Percentiles rank a stretch among this genome's conserved stretches.
Conservation (phyloP, 1,140 invertebrate species). For the Hylaeus anthracinus region DNA sequence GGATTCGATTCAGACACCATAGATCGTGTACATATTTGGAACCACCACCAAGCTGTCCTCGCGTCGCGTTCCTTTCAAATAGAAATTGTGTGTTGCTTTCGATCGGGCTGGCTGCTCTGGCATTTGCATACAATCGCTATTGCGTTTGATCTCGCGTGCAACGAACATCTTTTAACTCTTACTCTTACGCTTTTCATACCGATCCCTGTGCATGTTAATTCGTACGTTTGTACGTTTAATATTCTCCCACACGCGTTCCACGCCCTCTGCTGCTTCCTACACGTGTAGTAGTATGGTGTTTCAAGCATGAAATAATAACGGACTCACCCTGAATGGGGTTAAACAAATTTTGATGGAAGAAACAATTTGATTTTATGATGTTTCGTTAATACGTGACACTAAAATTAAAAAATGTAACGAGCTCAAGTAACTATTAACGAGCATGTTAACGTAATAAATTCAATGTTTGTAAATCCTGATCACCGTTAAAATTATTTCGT, state of each 20-base stretch:
- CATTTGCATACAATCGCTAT: conserved; percentile 76
- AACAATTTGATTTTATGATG: too few species aligned
- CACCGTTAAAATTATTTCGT: too few species aligned
- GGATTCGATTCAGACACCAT: not conserved
- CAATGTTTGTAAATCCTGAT: too few species aligned
- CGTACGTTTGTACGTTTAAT: conserved; percentile 53
- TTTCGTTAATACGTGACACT: too few species aligned
- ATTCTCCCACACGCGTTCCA: conserved; percentile 19
- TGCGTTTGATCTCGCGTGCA: conserved; percentile 66
- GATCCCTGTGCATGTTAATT: conserved; percentile 42
- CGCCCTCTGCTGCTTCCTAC: not conserved
- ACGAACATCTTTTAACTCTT: conserved; percentile 1
- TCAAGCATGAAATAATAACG: too few species aligned
- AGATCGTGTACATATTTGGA: not conserved
- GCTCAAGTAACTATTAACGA: too few species aligned
- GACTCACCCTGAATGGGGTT: too few species aligned
- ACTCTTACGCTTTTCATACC: conserved; percentile 35
- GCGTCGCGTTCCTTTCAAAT: conserved; percentile 28
- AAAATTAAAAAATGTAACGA: too few species aligned
- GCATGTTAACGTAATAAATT: too few species aligned
- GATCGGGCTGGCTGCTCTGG: conserved; percentile 64
- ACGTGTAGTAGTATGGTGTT: not conserved
- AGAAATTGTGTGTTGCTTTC: conserved; percentile 36
- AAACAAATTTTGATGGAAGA: too few species aligned
- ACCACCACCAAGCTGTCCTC: not conserved